phyloP scores from a whole-genome alignment of 2,113 vertebrate genomes.

The Centropristis striata region DNA sequence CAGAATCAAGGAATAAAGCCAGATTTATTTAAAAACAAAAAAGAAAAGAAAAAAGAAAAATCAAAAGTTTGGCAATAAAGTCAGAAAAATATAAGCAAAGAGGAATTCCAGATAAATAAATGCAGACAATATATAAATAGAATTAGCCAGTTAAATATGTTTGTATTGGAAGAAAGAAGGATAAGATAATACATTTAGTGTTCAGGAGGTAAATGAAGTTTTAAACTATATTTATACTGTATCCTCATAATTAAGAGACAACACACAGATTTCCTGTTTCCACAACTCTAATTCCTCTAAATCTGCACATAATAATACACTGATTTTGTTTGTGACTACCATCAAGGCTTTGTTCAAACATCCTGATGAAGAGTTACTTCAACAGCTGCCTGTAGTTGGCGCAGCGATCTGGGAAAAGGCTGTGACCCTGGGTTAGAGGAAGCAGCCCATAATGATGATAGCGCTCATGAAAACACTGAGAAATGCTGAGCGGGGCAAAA shows the following conservation, averaged over 20 bases:
- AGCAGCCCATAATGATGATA: conserved; percentile 72
- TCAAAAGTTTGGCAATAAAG: not conserved
- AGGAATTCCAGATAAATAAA: not conserved
- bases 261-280: not conserved
- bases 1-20: not conserved
- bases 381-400: conserved; percentile 21
- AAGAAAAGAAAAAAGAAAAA: no score
- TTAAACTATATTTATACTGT: not conserved
- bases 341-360: not conserved
- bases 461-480: conserved; percentile 63
- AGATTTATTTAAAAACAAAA: no score
- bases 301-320: not conserved
- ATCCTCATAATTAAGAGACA: not conserved
- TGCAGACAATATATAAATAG: not conserved
- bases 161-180: no score
- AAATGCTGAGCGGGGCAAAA: conserved; percentile 83
- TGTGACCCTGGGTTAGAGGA: conserved; percentile 75
- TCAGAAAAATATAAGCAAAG: not conserved
- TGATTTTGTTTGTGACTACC: not conserved
- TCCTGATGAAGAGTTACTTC: conserved; percentile 10
- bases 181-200: no score
- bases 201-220: no score
- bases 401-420: conserved; percentile 31
- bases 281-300: not conserved
- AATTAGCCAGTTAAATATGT: not conserved